Percentiles rank a stretch among this genome's conserved stretches.
These are phyloP conservation scores for Melitaea athalia DNA, from an alignment of 2,888 invertebrate genomes.

Conservation along the genomic window DNA sequence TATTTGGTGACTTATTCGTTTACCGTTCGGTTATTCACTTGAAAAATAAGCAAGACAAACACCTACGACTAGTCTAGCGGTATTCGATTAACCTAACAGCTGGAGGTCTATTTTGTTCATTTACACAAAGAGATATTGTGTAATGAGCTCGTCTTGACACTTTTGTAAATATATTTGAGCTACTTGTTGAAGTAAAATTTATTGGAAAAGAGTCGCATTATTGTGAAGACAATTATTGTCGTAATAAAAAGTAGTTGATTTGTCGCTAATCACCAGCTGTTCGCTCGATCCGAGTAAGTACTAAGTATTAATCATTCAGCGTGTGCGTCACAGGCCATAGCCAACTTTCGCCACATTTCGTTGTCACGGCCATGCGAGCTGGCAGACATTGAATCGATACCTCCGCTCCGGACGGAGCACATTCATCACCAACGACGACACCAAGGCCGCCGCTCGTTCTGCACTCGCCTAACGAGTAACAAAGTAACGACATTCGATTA, in stretches of 20 bases:
- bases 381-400: slow-evolving; percentile 52
- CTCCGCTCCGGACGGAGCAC: slow-evolving; percentile 50
- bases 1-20: slow-evolving; percentile 56
- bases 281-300: slow-evolving; percentile 52
- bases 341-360: slow-evolving; percentile 76
- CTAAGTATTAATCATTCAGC: slow-evolving; percentile 51
- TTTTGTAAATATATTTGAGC: background rate
- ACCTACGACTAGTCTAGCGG: slow-evolving; percentile 48
- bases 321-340: slow-evolving; percentile 54
- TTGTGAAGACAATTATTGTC: no score
- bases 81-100: slow-evolving; percentile 33
- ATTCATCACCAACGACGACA: slow-evolving; percentile 51
- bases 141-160: background rate
- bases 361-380: slow-evolving; percentile 63
- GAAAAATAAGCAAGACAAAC: slow-evolving; percentile 55
- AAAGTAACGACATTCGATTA: slow-evolving; percentile 47
- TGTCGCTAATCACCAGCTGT: slow-evolving; percentile 38
- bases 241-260: slow-evolving; percentile 2
- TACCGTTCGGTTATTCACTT: slow-evolving; percentile 55
- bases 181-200: background rate
- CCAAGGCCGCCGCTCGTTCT: slow-evolving; percentile 52
- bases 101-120: slow-evolving; percentile 3
- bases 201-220: no score
- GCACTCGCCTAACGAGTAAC: slow-evolving; percentile 42
- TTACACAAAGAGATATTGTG: background rate